Evolutionary conservation across 2,797 vertebrate species (phyloP).

Genomic region (Oceanodroma leucorhoa): DNA sequence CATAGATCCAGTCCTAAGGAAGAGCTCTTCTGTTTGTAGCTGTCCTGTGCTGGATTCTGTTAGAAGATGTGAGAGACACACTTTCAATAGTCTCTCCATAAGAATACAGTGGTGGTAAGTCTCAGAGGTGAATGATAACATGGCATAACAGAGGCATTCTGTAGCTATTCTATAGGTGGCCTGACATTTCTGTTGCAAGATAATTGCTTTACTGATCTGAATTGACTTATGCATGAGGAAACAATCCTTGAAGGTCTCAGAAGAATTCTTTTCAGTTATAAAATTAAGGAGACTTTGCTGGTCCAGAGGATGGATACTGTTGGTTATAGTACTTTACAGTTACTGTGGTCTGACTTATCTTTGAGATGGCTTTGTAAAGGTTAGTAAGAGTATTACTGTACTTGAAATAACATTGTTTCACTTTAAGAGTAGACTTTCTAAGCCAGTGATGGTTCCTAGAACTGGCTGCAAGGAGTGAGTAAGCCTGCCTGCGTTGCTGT

Average conservation of each 20-base stretch:
- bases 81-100: accelerated
- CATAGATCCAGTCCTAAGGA: neutral
- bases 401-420: neutral
- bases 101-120: neutral
- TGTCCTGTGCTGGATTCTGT: neutral
- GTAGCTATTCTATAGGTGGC: neutral
- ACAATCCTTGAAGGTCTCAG: neutral
- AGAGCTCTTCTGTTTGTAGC: neutral
- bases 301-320: neutral
- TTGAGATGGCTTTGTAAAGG: neutral
- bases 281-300: neutral
- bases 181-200: neutral
- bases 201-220: neutral
- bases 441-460: neutral
- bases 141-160: neutral
- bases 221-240: neutral
- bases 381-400: neutral
- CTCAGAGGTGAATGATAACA: neutral
- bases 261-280: neutral
- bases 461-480: neutral
- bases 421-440: neutral
- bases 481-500: neutral
- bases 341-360: neutral
- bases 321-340: neutral
- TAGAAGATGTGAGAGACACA: neutral